A percentile compares a stretch with the other conserved stretches of the same genome.
Evolutionary conservation across 2,113 vertebrate genomes (phyloP).

Genomic region (Silurus asotus): DNA sequence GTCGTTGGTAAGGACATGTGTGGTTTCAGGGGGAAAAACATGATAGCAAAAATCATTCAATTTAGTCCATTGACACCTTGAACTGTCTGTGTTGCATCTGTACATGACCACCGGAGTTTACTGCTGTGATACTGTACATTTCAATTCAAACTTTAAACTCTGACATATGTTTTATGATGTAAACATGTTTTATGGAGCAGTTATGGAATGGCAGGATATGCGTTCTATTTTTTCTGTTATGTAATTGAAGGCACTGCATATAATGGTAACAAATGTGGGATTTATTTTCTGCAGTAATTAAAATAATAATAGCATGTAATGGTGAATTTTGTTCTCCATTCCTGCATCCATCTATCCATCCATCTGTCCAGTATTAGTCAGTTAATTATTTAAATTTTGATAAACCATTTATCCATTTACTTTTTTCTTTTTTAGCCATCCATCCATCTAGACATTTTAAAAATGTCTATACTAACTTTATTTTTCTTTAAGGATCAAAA

Average conservation of each 20-base stretch:
- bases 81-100: background rate
- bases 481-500: background rate
- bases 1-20: conserved; percentile 11
- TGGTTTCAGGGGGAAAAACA: conserved; percentile 27
- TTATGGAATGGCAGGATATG: background rate
- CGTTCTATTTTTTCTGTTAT: background rate
- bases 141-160: background rate
- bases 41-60: background rate
- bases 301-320: background rate
- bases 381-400: background rate
- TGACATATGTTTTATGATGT: background rate
- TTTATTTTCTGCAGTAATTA: background rate
- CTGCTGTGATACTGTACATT: background rate
- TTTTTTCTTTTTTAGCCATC: background rate
- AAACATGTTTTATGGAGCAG: background rate
- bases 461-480: background rate
- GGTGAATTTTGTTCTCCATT: background rate
- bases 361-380: too few relatives aligned
- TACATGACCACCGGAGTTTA: background rate
- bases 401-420: background rate
- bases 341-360: background rate
- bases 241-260: background rate
- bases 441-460: background rate
- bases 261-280: background rate
- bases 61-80: conserved; percentile 16